A percentile compares a stretch with the other conserved stretches of the same genome.
These are phyloP conservation scores for Heterotis niloticus DNA, from an alignment of 2,113 vertebrate genomes.

Conservation along the genomic window DNA sequence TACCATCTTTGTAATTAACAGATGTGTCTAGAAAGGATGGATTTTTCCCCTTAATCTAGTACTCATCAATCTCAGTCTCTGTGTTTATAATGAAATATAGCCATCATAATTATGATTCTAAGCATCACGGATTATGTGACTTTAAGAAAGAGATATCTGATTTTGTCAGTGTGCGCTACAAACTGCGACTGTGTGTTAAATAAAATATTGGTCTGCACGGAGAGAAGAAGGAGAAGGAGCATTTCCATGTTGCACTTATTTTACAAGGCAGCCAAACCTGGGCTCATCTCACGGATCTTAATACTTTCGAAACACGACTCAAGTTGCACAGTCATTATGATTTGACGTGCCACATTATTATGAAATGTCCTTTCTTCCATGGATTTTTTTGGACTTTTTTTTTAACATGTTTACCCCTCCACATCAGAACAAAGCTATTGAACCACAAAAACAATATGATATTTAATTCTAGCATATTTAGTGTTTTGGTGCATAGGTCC, in stretches of 20 bases:
- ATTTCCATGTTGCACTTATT: background rate
- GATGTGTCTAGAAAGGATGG: background rate
- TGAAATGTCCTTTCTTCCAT: no score
- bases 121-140: background rate
- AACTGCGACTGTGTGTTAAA: constrained; percentile 8
- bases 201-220: background rate
- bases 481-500: no score
- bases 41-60: background rate
- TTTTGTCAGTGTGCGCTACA: background rate
- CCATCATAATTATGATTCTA: background rate
- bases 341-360: background rate
- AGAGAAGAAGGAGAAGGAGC: background rate
- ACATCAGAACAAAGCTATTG: no score
- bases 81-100: constrained; percentile 5
- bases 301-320: background rate
- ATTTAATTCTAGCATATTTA: no score
- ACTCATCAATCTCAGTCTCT: background rate
- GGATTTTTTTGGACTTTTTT: no score
- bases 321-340: background rate
- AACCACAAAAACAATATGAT: no score
- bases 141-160: background rate
- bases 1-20: background rate
- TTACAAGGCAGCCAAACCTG: background rate
- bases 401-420: no score
- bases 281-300: background rate